Evolutionary conservation across 1,140 invertebrate genomes (phyloP), one percentile per base, ranked within the genome.

Genomic region (Lepidurus packardi): DNA sequence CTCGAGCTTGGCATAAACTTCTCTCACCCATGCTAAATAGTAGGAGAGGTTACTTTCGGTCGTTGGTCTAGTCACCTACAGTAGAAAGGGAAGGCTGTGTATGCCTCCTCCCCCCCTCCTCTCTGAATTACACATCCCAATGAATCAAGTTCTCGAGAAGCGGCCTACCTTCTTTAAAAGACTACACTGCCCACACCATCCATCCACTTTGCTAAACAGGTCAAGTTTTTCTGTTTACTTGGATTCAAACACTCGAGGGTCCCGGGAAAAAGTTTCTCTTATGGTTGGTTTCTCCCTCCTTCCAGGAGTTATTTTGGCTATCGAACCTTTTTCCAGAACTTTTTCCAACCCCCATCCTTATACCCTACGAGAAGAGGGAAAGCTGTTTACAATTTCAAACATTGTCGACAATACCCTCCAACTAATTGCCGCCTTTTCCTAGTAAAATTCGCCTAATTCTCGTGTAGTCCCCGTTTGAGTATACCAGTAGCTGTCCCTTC

Each of bases 21-120:
- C 53, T 34, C 53, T 65, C 53, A 65, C 53, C 53, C 53, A 65
- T 65, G 53, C 53, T 7, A 65, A 65, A 65, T 65, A 65, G 53
- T 65, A 65, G 21, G 13, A 65, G 53, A 65, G 53, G 53, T 65
- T 65, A 65, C 53, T 65, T n/a, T 21, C 53, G 53, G 53, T 65
- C 53, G 53, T 65, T 65, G 53, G 53, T 65, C 53, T 65, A 65
- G 53, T 65, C 53, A 65, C 53, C 53, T 65, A 65, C 53, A 65
- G 13, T 65, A 65, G 53, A 65, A 65, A 65, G 53, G 53, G 53
- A 65, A 65, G 53, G 16, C 53, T 34, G 34, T 34, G 34, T 34
- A 34, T 34, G 34, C 34, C 34, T 4, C 34, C 21, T n/a, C 53
- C 34, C 34, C 34, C 21, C 53, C 53, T 9, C 53, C 53, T 21